Base-by-base conservation (phyloP, 2,113 vertebrate genomes). In the Stigmatopora argus region DNA sequence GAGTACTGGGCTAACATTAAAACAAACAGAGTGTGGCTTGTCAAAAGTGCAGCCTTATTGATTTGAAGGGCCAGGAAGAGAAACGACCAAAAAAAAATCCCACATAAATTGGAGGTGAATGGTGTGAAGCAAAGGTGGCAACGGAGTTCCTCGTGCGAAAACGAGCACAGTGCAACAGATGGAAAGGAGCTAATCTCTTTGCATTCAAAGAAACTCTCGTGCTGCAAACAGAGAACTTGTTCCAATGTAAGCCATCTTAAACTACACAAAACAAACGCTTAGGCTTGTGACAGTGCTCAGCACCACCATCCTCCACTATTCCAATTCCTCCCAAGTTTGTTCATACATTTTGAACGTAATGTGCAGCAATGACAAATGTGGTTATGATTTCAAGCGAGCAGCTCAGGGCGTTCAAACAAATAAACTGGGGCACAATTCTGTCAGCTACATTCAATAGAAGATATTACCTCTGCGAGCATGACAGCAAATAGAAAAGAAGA, bases 171-270 rank as follows among this genome's bases (percentile, higher is more conserved):
- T 23, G 65, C 71, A 71, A 75, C 86, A 88, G 83, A 86, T 83
- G 86, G 86, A 77, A 57, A 41, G 26, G 61, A 62, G 82, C 74
- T 88, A 73, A 89, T 85, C 85, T 71, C 75, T 67, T 63, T 48
- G 75, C 74, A 51, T 66, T 73, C 47, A 72, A 63, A 77, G 67
- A 78, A 68, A 80, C 74, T 62, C 66, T 60, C 41, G 23, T n/a
- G 63, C 7, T 35, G 47, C 5, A 62, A 17, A 65, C 44, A 66
- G 48, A 64, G 52, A 74, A 59, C 21, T 66, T 48, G 26, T 31
- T 26, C 14, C 53, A 56, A 41, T 44, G 62, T 31, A 62, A 34
- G 26, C 46, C 18, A 31, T 18, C 18, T 71, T 5, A 23, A 4
- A 12, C 3, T 45, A 49, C 12, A n/a, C n/a, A 41, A 9, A 18